Percentiles rank a stretch among this genome's conserved stretches.
Evolutionary conservation across 2,888 invertebrate species (phyloP).

Genomic region (Teleiodes luculella): DNA sequence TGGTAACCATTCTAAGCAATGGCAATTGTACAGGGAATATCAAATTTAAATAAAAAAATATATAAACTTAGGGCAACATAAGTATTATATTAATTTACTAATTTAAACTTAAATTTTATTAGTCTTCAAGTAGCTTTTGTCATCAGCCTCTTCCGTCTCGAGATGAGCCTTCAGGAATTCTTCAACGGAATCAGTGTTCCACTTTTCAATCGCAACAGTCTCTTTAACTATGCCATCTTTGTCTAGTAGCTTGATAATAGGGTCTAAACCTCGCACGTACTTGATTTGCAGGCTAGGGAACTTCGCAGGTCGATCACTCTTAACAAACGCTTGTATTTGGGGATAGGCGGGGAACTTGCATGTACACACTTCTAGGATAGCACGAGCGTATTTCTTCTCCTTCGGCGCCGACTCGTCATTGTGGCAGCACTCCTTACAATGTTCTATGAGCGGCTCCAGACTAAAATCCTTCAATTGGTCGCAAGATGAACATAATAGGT

Average conservation of each 20-base stretch:
- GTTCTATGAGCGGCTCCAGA: constrained; percentile 81
- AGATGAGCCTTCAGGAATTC: constrained; percentile 96
- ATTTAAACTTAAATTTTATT: constrained; percentile 69
- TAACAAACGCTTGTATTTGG: constrained; percentile 98
- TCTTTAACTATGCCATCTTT: constrained; percentile 90
- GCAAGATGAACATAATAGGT: constrained; percentile 93
- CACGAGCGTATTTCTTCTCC: constrained; percentile 90
- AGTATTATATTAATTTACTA: not conserved
- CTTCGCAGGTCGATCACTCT: constrained; percentile 92
- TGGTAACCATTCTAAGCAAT: too few species aligned
- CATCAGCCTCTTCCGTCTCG: constrained; percentile 77
- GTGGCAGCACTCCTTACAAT: constrained; percentile 89
- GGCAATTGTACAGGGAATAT: too few species aligned
- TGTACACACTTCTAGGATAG: constrained; percentile 96
- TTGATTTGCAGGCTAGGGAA: constrained; percentile 95
- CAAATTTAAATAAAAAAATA: not conserved
- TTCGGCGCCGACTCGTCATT: constrained; percentile 83
- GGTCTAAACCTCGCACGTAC: constrained; percentile 96
- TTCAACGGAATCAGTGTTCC: constrained; percentile 98
- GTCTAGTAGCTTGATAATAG: constrained; percentile 94
- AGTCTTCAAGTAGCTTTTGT: constrained; percentile 78
- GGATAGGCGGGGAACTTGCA: constrained; percentile 99
- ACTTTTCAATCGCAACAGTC: constrained; percentile 96
- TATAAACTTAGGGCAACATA: not conserved
- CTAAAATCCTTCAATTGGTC: constrained; percentile 88